Evolutionary conservation across 2,797 vertebrate species (phyloP), one percentile per base, ranked within the genome.

Genomic region (Rhabdomys pumilio): DNA sequence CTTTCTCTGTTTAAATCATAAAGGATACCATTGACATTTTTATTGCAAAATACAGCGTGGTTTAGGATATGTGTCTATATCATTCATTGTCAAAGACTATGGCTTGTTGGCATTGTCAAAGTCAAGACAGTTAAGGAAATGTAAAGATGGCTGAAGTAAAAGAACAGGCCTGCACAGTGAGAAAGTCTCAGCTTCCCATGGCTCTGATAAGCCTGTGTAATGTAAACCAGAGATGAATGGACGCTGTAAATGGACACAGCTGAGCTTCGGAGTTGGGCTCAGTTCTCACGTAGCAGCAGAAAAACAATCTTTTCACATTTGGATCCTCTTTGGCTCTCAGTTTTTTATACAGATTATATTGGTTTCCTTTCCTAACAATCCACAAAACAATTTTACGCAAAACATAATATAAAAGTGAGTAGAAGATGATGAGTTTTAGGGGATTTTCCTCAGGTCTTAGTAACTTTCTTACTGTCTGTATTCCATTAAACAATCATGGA

Each of bases 401-500:
- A 79, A 47, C 8, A 47, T 65, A 44, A 53, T 20, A 89, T 24
- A 75, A 65, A 22, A 87, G 75, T 61, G n/a, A 31, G 5, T 41
- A 81, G 20, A 47, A 72, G 26, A 29, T 59, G 44, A 53, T 92
- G 59, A 87, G 12, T 55, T 73, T 72, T n/a, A 73, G 31, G 29
- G 7, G 12, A 4, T 57, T 6, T 63, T 59, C 63, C 12, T 31
- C 55, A 19, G 29, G 20, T 22, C 31, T 34, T 72, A 15, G 91
- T 65, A 79, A 24, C 55, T 90, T 89, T 85, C 77, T 84, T 81
- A 83, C 3, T 26, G 7, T 88, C 15, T 38, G 41, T 7, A n/a
- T 76, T 97, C 63, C 75, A 72, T 50, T 65, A 82, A 80, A 80
- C 5, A 97, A 76, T n/a, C 26, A 75, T 55, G 76, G 34, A 4